Evolutionary conservation across 2,888 invertebrate genomes (phyloP).

Genomic region (Tetanocera ferruginea): DNA sequence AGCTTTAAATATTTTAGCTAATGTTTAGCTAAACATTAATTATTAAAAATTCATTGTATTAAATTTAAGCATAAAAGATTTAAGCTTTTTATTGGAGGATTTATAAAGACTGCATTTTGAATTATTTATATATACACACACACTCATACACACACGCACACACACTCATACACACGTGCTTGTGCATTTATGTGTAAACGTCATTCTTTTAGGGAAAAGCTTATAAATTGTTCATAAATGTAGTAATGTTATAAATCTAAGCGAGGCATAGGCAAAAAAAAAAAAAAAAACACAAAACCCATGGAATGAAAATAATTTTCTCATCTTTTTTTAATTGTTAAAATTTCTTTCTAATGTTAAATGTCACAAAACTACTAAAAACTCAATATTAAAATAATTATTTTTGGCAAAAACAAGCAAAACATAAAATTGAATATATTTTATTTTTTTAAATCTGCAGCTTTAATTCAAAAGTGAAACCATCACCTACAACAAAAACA

Average conservation of each 20-base stretch:
- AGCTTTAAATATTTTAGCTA: too few species aligned
- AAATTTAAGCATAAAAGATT: too few species aligned
- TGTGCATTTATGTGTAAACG: not conserved
- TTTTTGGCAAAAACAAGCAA: not conserved
- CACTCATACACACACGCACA: too few species aligned
- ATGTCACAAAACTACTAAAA: not conserved
- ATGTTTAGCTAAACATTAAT: too few species aligned
- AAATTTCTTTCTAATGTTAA: not conserved
- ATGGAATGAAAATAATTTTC: not conserved
- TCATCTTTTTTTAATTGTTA: not conserved
- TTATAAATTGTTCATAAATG: not conserved
- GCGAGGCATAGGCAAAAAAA: too few species aligned
- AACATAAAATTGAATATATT: not conserved
- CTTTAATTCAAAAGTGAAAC: conserved; percentile 1
- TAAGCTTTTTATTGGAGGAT: too few species aligned
- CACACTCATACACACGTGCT: too few species aligned
- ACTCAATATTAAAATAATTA: not conserved
- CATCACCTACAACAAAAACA: not conserved
- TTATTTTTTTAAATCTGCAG: conserved; percentile 22
- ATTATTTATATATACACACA: too few species aligned
- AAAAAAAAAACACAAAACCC: too few species aligned
- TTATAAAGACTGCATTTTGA: too few species aligned
- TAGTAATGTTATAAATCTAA: not conserved
- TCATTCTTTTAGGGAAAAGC: not conserved
- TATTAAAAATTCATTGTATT: too few species aligned